Base-by-base conservation (phyloP, 2,797 vertebrate species). In the Philypnodon macrostomus region DNA sequence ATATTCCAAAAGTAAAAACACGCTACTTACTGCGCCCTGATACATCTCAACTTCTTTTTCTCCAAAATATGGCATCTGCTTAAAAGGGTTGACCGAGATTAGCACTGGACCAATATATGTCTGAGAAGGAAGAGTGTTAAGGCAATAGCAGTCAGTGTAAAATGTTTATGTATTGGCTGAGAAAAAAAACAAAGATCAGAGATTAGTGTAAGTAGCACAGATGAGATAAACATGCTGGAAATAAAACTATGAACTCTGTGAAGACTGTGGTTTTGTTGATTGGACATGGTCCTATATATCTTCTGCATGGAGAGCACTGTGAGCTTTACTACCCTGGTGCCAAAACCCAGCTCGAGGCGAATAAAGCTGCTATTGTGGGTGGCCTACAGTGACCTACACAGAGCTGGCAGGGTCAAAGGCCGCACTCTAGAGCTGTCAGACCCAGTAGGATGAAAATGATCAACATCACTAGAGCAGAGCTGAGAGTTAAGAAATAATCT, bases 21-120 rank as follows among this genome's bases (percentile, higher is more conserved):
- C 32, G 5, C 1, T 57, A 95, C 97, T 96, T 90, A 98, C 97
- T 42, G 97, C 93, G 63, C 97, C 97, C 84, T 99, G 97, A 85
- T 99, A 99, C 93, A 99, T 93, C 84, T 98, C 97, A 30, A 99
- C 89, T 87, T 99, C 97, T 67, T 95, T 98, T 31, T 99, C 97
- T 12, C 94, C 94, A 73, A 99, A 99, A 76, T 99, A 99, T 0
- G 97, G 97, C 96, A 99, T 98, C 87, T 96, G 97, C 77, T 99
- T 99, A 83, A 99, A 99, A 34, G 97, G 97, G 81, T 99, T 99
- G 79, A 99, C 71, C 0, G 97, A 99, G 81, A 99, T 99, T 56
- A 99, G 89, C 26, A 99, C 97, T 0, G 96, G 95, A 13, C 97
- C 97, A 34, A 99, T 99, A 21, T 98, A 99, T 10, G 97, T 99